A percentile compares a stretch with the other conserved stretches of the same genome.
Conservation (phyloP, 2,797 vertebrate genomes). For the Rhabdophis nuchalis region DNA sequence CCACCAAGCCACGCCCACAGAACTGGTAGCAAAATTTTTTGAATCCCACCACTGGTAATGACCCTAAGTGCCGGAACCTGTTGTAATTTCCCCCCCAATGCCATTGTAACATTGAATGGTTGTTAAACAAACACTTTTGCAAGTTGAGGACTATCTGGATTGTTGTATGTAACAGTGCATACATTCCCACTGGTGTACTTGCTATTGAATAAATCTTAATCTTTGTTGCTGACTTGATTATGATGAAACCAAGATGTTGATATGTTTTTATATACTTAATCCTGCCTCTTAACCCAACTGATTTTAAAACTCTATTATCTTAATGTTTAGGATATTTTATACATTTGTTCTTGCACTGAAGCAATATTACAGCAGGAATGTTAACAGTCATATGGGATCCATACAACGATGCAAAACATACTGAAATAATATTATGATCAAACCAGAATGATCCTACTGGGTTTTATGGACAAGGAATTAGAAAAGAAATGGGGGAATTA, state of each 20-base stretch:
- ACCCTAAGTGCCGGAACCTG: background rate
- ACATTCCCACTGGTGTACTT: background rate
- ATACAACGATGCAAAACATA: background rate
- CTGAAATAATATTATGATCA: background rate
- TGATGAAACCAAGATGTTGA: background rate
- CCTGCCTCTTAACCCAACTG: background rate
- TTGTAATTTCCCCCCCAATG: background rate
- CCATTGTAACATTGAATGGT: background rate
- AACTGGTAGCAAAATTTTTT: no score
- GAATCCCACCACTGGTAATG: no score
- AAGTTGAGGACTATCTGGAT: background rate
- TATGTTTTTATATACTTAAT: background rate
- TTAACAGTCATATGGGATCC: background rate
- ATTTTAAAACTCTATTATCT: background rate
- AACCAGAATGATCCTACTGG: background rate
- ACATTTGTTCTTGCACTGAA: background rate
- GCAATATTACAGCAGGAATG: background rate
- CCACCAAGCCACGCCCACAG: no score
- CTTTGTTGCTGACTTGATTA: background rate
- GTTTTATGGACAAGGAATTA: background rate
- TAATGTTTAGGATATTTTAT: background rate
- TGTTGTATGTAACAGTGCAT: background rate
- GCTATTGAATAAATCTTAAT: background rate
- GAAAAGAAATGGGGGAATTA: background rate
- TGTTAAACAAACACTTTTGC: background rate